phyloP scores from a whole-genome alignment of 2,113 vertebrate genomes.

The Uropsilus gracilis region DNA sequence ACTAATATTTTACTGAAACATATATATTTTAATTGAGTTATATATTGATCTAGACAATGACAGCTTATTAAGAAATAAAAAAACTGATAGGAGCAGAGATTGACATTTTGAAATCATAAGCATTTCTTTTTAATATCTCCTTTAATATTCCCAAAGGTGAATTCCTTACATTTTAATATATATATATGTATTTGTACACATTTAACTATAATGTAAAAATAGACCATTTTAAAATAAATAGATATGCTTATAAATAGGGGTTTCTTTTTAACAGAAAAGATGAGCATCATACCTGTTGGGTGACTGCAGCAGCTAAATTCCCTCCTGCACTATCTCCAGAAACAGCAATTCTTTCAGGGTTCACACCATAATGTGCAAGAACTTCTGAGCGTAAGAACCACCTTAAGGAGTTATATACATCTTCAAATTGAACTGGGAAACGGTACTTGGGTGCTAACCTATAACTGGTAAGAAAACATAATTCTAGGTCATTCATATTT shows the following conservation, averaged over 20 bases:
- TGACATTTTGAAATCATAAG: neutral
- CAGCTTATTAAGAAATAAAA: neutral
- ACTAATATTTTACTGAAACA: neutral
- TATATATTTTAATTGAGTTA: neutral
- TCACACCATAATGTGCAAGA: conserved; percentile 88
- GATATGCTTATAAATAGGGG: neutral
- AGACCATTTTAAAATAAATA: too few relatives aligned
- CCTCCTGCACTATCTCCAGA: conserved; percentile 95
- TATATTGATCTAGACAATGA: neutral
- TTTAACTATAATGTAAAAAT: too few relatives aligned
- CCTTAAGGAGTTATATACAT: conserved; percentile 88
- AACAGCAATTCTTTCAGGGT: conserved; percentile 87
- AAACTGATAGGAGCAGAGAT: neutral
- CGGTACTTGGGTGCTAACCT: conserved; percentile 89
- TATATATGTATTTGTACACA: neutral
- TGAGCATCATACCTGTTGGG: conserved; percentile 87
- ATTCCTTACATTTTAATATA: neutral
- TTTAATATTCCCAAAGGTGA: neutral
- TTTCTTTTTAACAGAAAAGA: neutral
- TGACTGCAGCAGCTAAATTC: conserved; percentile 93
- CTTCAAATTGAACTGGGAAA: conserved; percentile 92
- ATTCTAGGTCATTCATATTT: neutral
- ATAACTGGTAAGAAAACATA: conserved; percentile 85
- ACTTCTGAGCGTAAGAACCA: conserved; percentile 88
- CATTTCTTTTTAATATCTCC: neutral